Percentiles rank a stretch among this genome's conserved stretches.
Conservation (phyloP, 2,888 invertebrate species). For the Drosophila dives region DNA sequence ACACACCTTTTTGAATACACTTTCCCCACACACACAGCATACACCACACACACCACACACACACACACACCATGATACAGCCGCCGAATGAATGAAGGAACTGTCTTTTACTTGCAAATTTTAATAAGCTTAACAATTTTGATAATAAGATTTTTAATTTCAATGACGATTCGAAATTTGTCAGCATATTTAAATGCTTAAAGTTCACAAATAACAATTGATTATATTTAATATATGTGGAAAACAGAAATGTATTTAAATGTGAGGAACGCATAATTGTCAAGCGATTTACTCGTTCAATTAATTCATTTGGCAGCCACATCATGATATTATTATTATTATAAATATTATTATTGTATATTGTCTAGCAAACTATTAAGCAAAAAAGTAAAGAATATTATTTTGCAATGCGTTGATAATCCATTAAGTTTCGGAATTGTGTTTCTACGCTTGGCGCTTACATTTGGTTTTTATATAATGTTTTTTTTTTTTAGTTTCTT, state of each 20-base stretch:
- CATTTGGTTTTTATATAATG: slow-evolving; percentile 5
- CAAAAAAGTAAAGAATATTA: neutral
- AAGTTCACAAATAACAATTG: neutral
- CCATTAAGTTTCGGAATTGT: slow-evolving; percentile 17
- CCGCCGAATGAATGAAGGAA: slow-evolving; percentile 12
- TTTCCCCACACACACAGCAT: neutral
- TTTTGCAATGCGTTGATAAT: slow-evolving; percentile 22
- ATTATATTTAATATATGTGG: neutral
- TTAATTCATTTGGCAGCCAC: slow-evolving; percentile 9
- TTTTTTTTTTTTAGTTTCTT: slow-evolving; percentile 4
- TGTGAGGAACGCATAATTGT: neutral
- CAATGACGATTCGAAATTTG: neutral
- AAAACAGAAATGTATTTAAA: neutral
- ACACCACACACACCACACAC: neutral
- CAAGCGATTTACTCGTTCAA: neutral
- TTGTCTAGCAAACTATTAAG: slow-evolving; percentile 6
- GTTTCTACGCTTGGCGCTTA: slow-evolving; percentile 26
- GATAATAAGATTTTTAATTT: neutral
- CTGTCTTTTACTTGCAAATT: neutral
- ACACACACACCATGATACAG: slow-evolving; percentile 2
- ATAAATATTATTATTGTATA: slow-evolving; percentile 14
- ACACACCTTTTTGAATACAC: neutral
- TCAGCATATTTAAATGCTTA: too few relatives aligned
- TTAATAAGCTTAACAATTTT: neutral
- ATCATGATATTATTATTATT: slow-evolving; percentile 8